Base-by-base conservation (phyloP, 2,797 vertebrate species). In the Gallinago stenura region DNA sequence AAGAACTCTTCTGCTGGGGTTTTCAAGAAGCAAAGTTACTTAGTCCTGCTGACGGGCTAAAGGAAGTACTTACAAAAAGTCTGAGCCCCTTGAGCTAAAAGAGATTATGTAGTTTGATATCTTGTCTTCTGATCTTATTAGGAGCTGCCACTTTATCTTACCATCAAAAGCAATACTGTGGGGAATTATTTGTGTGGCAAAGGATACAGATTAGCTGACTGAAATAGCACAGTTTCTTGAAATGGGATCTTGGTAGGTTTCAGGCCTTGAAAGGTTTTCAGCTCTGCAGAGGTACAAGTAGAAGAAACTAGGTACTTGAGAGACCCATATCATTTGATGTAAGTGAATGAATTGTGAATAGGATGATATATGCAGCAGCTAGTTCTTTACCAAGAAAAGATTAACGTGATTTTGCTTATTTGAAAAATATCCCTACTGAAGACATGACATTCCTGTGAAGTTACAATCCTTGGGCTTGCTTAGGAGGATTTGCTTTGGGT, bases 311-410 rank as follows among this genome's bases (percentile, higher is more conserved):
- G 24, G 24, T 75, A n/a, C n/a, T 82, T 61, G 31, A 43, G 28
- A 72, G 13, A 15, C 6, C 20, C 3, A 1, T 37, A 15, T 35
- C 10, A 46, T 51, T 39, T 0, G 0, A 6, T 46, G 8, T 28
- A 77, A 83, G 30, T 13, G 26, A 86, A 86, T 77, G 22, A 73
- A 54, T 41, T 73, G 33, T 22, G 20, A 65, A 30, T 30, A 60
- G 17, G 7, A 62, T 89, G 56, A 70, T 51, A 56, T 22, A 77
- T 51, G 26, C 26, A 66, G 45, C 58, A 89, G 46, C 46, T 65
- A 50, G 12, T 30, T 28, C 62, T 86, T 75, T 64, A 64, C 11
- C 10, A 66, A 80, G 15, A 31, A 61, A 82, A 66, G 6, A 71
- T 87, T 37, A 58, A 62, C 75, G 37, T 37, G 31, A 83, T 83